These are phyloP conservation scores for Nineta flava DNA, from an alignment of 2,888 invertebrate species.

Conservation along the genomic window DNA sequence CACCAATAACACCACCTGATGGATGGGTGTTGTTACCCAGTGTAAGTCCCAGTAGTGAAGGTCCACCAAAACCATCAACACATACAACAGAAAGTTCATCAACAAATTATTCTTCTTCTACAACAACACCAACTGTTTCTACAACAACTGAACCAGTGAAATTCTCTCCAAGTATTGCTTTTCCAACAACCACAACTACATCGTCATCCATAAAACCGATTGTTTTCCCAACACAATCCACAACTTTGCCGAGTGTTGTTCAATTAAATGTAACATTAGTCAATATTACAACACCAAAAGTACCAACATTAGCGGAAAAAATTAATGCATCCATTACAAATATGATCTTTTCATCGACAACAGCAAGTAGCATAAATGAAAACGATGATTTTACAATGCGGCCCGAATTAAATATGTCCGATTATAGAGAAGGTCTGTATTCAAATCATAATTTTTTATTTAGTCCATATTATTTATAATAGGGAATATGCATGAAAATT, in stretches of 20 bases:
- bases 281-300: too few species aligned
- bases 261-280: too few species aligned
- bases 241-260: not conserved
- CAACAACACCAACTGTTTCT: slow-evolving; percentile 8
- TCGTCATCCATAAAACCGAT: slow-evolving; percentile 17
- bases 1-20: slow-evolving; percentile 46
- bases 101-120: slow-evolving; percentile 17
- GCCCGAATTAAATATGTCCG: not conserved
- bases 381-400: not conserved
- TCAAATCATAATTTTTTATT: not conserved
- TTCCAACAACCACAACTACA: slow-evolving; percentile 16
- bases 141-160: too few species aligned
- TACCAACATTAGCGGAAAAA: too few species aligned
- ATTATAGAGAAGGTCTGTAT: not conserved
- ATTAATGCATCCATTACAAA: too few species aligned
- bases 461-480: too few species aligned
- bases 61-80: slow-evolving; percentile 15
- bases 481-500: too few species aligned
- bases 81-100: slow-evolving; percentile 18
- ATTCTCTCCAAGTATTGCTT: slow-evolving; percentile 5
- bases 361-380: too few species aligned
- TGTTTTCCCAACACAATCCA: slow-evolving; percentile 14
- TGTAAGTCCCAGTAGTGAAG: slow-evolving; percentile 15
- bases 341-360: too few species aligned
- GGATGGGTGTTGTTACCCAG: slow-evolving; percentile 44